These are phyloP conservation scores for Zele albiditarsus DNA, from an alignment of 2,888 invertebrate genomes.

Conservation along the genomic window DNA sequence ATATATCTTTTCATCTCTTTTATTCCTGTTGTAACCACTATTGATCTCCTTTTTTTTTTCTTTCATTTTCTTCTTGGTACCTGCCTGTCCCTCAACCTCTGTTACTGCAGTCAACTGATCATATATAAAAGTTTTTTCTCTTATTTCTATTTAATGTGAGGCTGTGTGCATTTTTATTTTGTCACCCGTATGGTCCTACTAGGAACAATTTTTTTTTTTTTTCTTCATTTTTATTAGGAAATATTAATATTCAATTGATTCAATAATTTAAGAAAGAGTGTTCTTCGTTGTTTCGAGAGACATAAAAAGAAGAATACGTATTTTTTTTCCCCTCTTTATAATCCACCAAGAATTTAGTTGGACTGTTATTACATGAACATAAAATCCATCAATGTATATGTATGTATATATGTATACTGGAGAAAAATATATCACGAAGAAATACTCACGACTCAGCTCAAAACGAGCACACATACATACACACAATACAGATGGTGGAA, in stretches of 20 bases:
- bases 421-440: conserved; percentile 11
- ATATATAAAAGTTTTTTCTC: conserved; percentile 6
- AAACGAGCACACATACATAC: conserved; percentile 10
- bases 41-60: conserved; percentile 32
- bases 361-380: conserved; percentile 7
- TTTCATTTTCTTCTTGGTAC: conserved; percentile 27
- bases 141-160: not conserved
- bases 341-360: not conserved
- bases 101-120: conserved; percentile 16
- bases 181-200: not conserved
- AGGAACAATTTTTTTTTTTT: not conserved
- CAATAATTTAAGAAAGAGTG: not conserved
- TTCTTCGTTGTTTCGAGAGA: not conserved
- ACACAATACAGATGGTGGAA: conserved; percentile 43
- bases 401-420: not conserved
- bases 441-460: conserved; percentile 11
- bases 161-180: not conserved
- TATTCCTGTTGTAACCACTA: conserved; percentile 37
- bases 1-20: conserved; percentile 61
- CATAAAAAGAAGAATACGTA: not conserved
- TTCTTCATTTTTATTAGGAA: not conserved
- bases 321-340: not conserved
- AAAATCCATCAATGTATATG: conserved; percentile 1
- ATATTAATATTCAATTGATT: not conserved
- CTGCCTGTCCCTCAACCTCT: conserved; percentile 26